Evolutionary conservation across 2,113 vertebrate genomes (phyloP).

Genomic region (Leptosomus discolor): DNA sequence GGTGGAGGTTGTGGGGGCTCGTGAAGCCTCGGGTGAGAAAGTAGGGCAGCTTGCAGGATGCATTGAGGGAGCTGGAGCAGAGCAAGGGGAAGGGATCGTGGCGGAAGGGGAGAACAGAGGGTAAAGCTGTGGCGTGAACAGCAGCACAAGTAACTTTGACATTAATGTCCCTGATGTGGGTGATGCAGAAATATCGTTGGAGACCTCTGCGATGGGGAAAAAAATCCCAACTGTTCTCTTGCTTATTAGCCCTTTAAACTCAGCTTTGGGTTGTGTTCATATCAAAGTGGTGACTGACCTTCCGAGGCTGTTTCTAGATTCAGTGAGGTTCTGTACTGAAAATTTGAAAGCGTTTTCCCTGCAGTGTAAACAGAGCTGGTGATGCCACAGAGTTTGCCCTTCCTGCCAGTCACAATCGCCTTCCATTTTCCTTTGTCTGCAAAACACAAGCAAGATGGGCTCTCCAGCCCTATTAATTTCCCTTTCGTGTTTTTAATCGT

Average conservation of each 20-base stretch:
- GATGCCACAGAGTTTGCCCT: slow-evolving; percentile 40
- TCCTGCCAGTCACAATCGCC: slow-evolving; percentile 34
- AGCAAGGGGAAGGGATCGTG: background rate
- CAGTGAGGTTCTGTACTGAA: background rate
- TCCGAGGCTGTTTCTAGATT: fast-evolving
- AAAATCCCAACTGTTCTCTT: background rate
- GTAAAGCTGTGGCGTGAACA: background rate
- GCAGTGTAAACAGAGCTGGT: slow-evolving; percentile 25
- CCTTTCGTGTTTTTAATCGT: background rate
- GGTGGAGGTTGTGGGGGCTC: background rate
- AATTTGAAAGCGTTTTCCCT: slow-evolving; percentile 59
- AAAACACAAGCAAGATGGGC: slow-evolving; percentile 65
- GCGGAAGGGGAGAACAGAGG: background rate
- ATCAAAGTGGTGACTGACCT: fast-evolving
- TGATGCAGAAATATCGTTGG: background rate
- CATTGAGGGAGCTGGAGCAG: background rate
- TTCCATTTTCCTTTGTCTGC: slow-evolving; percentile 67
- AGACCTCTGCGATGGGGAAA: background rate
- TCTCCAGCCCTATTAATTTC: slow-evolving; percentile 69
- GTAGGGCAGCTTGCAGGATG: background rate
- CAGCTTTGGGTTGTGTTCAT: background rate
- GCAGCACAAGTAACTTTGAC: background rate
- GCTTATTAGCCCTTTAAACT: background rate
- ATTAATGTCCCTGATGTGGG: background rate
- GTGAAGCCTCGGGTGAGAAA: fast-evolving